phyloP scores from a whole-genome alignment of 2,797 vertebrate genomes.

The Sparus aurata region DNA sequence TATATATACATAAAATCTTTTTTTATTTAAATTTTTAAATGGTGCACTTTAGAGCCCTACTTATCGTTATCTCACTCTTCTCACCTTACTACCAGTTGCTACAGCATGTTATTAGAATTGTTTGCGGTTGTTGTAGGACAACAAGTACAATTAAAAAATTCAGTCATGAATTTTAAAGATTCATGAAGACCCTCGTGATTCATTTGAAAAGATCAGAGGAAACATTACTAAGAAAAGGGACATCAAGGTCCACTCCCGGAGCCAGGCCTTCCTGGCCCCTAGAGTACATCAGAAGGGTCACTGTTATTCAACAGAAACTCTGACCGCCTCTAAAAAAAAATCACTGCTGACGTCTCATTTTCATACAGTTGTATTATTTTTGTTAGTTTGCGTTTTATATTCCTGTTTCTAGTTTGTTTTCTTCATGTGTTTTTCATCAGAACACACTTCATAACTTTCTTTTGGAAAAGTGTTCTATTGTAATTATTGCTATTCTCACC shows the following conservation, averaged over 20 bases:
- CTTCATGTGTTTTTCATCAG: background rate
- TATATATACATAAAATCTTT: too few species aligned
- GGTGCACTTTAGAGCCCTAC: background rate
- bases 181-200: slow-evolving; percentile 29
- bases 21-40: background rate
- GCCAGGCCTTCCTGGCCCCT: slow-evolving; percentile 9
- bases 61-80: background rate
- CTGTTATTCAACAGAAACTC: slow-evolving; percentile 28
- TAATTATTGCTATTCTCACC: slow-evolving; percentile 82
- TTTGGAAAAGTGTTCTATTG: background rate
- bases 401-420: background rate
- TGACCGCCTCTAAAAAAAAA: slow-evolving; percentile 2
- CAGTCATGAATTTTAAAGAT: slow-evolving; percentile 49
- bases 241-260: slow-evolving; percentile 19
- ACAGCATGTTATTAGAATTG: slow-evolving; percentile 12
- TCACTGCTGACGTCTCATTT: slow-evolving; percentile 20
- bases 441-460: background rate
- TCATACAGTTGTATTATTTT: slow-evolving; percentile 18
- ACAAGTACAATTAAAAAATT: slow-evolving; percentile 35
- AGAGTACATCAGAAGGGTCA: slow-evolving; percentile 25
- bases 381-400: slow-evolving; percentile 7
- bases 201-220: slow-evolving; percentile 50
- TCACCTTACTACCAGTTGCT: slow-evolving; percentile 2
- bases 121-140: background rate
- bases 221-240: slow-evolving; percentile 23